phyloP scores from a whole-genome alignment of 2,888 invertebrate species.

The Tupiocoris notatus region DNA sequence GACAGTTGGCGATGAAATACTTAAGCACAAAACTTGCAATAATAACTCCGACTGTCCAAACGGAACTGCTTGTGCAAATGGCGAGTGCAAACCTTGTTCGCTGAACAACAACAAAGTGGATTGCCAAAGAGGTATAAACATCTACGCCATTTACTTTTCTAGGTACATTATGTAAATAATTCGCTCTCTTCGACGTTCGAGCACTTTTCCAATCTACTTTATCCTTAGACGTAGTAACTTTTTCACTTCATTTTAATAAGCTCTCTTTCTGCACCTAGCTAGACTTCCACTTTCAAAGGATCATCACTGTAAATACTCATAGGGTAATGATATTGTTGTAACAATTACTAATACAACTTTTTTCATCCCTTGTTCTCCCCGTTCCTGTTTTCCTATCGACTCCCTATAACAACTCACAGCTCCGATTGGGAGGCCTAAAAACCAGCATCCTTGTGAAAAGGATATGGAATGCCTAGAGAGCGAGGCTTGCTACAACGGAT shows the following conservation, averaged over 20 bases:
- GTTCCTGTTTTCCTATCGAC: constrained; percentile 31
- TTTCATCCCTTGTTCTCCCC: constrained; percentile 6
- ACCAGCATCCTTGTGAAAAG: constrained; percentile 58
- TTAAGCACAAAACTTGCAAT: constrained; percentile 55
- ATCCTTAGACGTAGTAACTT: not conserved
- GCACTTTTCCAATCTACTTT: constrained; percentile 9
- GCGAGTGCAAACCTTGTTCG: constrained; percentile 74
- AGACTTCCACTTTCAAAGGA: constrained; percentile 12
- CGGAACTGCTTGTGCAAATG: constrained; percentile 81
- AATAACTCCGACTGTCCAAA: constrained; percentile 79
- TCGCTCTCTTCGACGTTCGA: not conserved
- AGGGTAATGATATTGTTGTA: constrained; percentile 35
- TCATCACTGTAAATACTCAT: constrained; percentile 44
- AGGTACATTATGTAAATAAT: constrained; percentile 37
- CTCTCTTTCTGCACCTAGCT: constrained; percentile 19
- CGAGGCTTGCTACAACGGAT: constrained; percentile 64
- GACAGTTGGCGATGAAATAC: constrained; percentile 3
- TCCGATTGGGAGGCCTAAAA: constrained; percentile 50
- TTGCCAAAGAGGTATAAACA: constrained; percentile 64
- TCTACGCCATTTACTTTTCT: constrained; percentile 19
- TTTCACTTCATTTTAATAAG: constrained; percentile 18
- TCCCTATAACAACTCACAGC: constrained; percentile 45
- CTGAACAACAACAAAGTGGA: constrained; percentile 59
- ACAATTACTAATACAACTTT: constrained; percentile 43
- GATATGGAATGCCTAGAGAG: constrained; percentile 64